A percentile compares a stretch with the other conserved stretches of the same genome.
Conservation (phyloP, 2,797 vertebrate species). For the Thamnophis elegans region DNA sequence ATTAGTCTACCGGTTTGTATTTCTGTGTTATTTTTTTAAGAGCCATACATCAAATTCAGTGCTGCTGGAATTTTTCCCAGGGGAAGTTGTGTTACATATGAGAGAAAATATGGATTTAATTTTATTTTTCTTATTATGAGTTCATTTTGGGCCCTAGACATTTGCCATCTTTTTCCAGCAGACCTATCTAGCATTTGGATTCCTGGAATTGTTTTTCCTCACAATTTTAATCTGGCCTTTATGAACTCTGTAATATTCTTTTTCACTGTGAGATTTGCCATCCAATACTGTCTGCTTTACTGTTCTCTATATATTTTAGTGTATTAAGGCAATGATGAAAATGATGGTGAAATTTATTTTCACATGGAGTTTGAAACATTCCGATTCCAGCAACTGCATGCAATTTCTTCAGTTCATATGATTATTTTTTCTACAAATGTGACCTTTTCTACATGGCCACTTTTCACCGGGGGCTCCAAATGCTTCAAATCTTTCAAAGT, state of each 20-base stretch:
- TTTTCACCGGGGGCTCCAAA: not conserved
- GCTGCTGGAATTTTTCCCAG: not conserved
- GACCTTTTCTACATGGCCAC: not conserved
- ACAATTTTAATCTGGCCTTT: not conserved
- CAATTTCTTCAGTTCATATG: not conserved
- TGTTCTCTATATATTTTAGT: not conserved
- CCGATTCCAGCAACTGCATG: not conserved
- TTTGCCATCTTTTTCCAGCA: not conserved
- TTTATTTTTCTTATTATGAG: not conserved
- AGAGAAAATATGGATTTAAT: not conserved
- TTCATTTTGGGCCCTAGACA: not conserved
- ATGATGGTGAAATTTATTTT: not conserved
- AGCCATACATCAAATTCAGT: not conserved
- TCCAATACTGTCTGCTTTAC: not conserved
- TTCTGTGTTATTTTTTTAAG: not conserved
- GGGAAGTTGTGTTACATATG: not conserved
- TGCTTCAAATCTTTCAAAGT: not conserved
- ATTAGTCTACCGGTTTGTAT: slow-evolving; percentile 5
- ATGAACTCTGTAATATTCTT: not conserved
- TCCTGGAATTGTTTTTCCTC: not conserved
- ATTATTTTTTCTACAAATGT: not conserved
- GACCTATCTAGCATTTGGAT: not conserved
- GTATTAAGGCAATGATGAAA: not conserved
- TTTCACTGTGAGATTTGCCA: not conserved
- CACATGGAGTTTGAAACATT: not conserved